Conservation (phyloP, 2,888 invertebrate species). For the Saturnia japonica region DNA sequence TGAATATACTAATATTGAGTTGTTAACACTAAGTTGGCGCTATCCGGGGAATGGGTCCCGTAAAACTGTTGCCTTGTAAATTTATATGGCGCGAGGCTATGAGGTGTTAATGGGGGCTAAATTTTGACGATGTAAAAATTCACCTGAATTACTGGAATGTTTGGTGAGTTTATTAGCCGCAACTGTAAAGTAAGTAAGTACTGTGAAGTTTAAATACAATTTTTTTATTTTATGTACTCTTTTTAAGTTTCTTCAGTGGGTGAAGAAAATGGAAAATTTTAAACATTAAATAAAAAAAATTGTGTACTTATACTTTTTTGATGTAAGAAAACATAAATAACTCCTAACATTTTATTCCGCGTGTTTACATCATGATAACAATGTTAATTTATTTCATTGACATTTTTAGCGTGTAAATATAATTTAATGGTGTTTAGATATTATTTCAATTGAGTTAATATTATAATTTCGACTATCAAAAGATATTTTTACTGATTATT, state of each 20-base stretch:
- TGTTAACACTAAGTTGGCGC: constrained; percentile 16
- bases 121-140: constrained; percentile 20
- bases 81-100: constrained; percentile 22
- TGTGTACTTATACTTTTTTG: too few relatives aligned
- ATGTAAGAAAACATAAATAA: too few relatives aligned
- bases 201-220: neutral
- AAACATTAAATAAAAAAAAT: neutral
- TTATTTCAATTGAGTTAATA: too few relatives aligned
- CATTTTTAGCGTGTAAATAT: too few relatives aligned
- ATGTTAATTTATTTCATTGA: too few relatives aligned
- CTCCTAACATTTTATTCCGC: too few relatives aligned
- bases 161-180: neutral
- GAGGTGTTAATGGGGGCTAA: constrained; percentile 25
- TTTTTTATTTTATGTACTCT: neutral
- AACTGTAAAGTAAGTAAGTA: neutral
- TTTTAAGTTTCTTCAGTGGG: neutral
- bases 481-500: too few relatives aligned
- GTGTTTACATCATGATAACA: too few relatives aligned
- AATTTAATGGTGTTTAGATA: too few relatives aligned
- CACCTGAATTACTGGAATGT: constrained; percentile 3
- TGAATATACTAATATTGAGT: constrained; percentile 12
- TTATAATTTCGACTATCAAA: too few relatives aligned
- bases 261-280: neutral
- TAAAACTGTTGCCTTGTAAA: constrained; percentile 26
- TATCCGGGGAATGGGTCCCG: constrained; percentile 21